Evolutionary conservation across 2,113 vertebrate genomes (phyloP).

Genomic region (Ammodytes dubius): DNA sequence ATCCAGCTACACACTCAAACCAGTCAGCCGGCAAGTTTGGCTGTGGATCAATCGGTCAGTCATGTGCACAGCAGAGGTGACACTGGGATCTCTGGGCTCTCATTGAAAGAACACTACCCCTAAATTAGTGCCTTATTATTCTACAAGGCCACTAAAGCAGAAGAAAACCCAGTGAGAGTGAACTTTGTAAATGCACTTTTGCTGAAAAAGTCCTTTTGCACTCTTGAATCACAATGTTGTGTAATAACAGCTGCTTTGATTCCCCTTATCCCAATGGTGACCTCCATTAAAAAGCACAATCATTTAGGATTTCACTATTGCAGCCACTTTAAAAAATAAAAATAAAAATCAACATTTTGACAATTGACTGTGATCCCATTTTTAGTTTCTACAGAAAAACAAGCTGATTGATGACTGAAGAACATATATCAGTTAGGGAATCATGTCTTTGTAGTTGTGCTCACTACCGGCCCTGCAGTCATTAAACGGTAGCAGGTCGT

Average conservation of each 20-base stretch:
- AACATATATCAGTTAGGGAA: background rate
- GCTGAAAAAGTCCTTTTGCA: constrained; percentile 2
- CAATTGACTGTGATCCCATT: background rate
- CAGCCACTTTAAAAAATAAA: background rate
- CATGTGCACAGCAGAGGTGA: constrained; percentile 64
- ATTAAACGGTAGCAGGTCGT: constrained; percentile 52
- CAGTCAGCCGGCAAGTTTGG: constrained; percentile 67
- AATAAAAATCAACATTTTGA: background rate
- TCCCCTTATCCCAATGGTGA: constrained; percentile 8
- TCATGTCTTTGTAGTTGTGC: constrained; percentile 9
- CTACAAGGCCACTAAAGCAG: constrained; percentile 16
- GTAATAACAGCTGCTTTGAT: constrained; percentile 34
- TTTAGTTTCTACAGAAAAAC: constrained; percentile 24
- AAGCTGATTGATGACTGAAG: background rate
- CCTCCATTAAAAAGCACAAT: background rate
- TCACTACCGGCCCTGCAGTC: constrained; percentile 20
- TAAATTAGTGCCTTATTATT: constrained; percentile 42
- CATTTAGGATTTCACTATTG: background rate
- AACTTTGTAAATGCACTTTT: background rate
- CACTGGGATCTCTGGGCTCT: constrained; percentile 54
- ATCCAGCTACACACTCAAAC: constrained; percentile 50
- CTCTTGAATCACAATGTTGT: background rate
- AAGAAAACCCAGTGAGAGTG: constrained; percentile 9
- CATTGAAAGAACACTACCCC: constrained; percentile 49
- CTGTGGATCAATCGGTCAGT: constrained; percentile 63